Base-by-base conservation (phyloP, 2,113 vertebrate genomes). In the Stictonetta naevosa region DNA sequence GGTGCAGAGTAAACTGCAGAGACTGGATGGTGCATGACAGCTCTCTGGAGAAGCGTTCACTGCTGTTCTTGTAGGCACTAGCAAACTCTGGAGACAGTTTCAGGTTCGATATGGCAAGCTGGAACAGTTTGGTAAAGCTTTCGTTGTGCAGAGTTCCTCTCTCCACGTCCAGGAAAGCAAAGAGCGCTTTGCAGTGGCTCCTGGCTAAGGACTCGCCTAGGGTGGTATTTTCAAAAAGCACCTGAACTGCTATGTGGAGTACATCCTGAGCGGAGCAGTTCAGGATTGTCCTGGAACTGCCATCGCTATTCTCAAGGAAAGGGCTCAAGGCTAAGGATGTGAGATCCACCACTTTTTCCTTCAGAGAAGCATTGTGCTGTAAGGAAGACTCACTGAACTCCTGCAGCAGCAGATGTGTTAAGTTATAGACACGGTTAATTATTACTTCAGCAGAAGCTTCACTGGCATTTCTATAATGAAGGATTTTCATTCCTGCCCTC, bases 201-300 rank as follows among this genome's bases (percentile, higher is more conserved):
- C 36, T 21, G 2, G 18, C 80, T 44, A 96, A 48, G 48, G 95
- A 64, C 44, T 96, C 64, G 0, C 63, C 79, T 3, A 95, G 36
- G 71, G 91, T 87, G 80, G 38, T 8, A 38, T 97, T 96, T 88
- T 93, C 92, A 93, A 97, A 96, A 28, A 98, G 86, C 79, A 87
- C 53, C 87, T 93, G 72, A 25, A 97, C 63, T 4, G 84, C 58
- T 25, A 95, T 2, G 3, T 50, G 75, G 13, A 97, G 60, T 44
- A 88, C 10, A 9, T 95, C 75, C 59, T 56, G 38, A 31, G 58
- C 34, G 6, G 66, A 90, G 79, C 96, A 96, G 36, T 95, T 95
- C 28, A 60, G 66, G 29, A 28, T 22, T 15, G 16, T 13, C 80
- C 29, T 25, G 40, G 10, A 31, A 34, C 33, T 38, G 13, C 14